Conservation (phyloP, 2,888 invertebrate genomes). For the Lepeophtheirus nordmannii region DNA sequence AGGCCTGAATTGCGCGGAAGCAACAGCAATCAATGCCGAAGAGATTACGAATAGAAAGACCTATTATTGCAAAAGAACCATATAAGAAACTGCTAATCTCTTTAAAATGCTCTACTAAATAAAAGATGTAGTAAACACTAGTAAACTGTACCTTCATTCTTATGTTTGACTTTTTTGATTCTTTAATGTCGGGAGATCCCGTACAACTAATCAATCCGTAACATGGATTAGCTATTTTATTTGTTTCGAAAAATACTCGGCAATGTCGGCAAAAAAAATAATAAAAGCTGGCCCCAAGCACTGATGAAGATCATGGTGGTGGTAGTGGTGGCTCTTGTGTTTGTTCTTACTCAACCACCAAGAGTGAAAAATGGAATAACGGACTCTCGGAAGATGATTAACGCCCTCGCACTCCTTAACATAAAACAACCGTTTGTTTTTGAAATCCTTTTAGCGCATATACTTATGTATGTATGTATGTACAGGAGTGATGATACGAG, state of each 20-base stretch:
- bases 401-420: background rate
- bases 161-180: background rate
- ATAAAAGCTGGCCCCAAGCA: background rate
- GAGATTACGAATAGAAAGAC: background rate
- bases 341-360: background rate
- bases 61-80: background rate
- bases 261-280: background rate
- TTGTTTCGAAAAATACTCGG: background rate
- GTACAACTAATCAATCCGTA: background rate
- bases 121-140: background rate
- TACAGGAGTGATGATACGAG: too few relatives aligned
- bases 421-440: conserved; percentile 1
- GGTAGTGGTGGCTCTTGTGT: background rate
- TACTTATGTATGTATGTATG: background rate
- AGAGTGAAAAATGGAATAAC: background rate
- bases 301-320: background rate
- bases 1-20: background rate
- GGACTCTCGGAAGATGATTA: conserved; percentile 5
- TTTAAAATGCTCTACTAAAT: background rate
- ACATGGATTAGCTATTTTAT: background rate
- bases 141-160: background rate
- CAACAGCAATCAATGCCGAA: background rate
- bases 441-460: background rate
- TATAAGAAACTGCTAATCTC: background rate
- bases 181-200: conserved; percentile 4